Base-by-base conservation (phyloP, 2,888 invertebrate species). In the Buathra laborator region DNA sequence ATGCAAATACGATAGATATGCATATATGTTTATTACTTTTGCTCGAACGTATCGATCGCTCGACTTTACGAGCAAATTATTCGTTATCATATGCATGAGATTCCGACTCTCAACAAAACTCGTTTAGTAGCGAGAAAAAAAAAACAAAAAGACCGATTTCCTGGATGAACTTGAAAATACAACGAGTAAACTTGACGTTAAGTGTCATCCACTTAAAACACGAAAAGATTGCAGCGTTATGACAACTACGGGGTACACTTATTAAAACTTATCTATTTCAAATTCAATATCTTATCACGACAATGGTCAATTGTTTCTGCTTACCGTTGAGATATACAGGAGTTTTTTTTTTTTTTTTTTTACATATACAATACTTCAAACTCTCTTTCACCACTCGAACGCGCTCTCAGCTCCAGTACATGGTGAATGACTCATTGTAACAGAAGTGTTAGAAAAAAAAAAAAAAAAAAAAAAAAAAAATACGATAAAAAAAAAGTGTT, bases 401-500 rank as follows among this genome's bases (percentile, higher is more conserved):
- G 14, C 12, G 16, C 12, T 19, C 19, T 19, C 12, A 3, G 43
- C 53, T 37, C 37, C 19, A 6, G 12, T 24, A 19, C 10, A 10
- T 5, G 1, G 24, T 4, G 24, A 56, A 56, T 56, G 24, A 19
- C 24, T 12, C 24, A 56, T 24, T 10, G 24, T 56, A 19, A 12
- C 24, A 19, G 12, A 12, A 19, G 12, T 3, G 56, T 56, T 56
- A 12, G 19, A 19, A n/a, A 19, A 53, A 53, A 53, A 53, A 32
- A 59, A 29, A 66, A 62, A 19, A n/a, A 19, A 53, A 53, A 53
- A 53, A 32, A 59, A 29, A 66, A 62, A 59, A 59, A 3, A 10
- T 24, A 12, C 19, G 2, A n/a, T 64, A 16, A 19, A 29, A 44
- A 7, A 0, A 32, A 64, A 29, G 32, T 7, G 16, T 53, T 19